Percentiles rank a stretch among this genome's conserved stretches.
phyloP scores from a whole-genome alignment of 1,140 invertebrate genomes.

The Cylas formicarius region DNA sequence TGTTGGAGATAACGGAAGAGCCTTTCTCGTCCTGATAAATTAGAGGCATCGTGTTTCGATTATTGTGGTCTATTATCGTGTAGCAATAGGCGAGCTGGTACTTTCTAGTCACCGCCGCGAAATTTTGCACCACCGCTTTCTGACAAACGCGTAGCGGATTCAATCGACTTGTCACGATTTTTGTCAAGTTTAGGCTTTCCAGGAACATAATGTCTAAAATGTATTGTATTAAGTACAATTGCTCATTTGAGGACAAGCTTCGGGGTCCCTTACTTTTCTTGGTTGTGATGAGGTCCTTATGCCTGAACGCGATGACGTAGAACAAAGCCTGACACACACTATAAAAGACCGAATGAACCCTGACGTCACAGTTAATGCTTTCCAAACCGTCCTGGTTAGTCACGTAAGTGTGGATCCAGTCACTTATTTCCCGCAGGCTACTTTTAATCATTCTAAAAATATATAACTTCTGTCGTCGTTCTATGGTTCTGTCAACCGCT shows the following conservation, averaged over 20 bases:
- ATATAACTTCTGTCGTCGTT: neutral
- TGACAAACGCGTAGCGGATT: constrained; percentile 81
- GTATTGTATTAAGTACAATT: constrained; percentile 25
- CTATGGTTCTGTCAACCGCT: too few species aligned
- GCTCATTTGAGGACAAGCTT: neutral
- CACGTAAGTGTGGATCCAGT: constrained; percentile 73
- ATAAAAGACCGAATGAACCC: constrained; percentile 80
- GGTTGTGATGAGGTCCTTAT: constrained; percentile 69
- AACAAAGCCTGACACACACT: constrained; percentile 84
- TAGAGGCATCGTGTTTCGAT: constrained; percentile 55
- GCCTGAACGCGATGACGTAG: constrained; percentile 81
- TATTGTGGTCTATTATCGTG: constrained; percentile 80
- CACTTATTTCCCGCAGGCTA: constrained; percentile 55
- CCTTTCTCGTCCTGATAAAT: constrained; percentile 46
- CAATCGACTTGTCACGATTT: constrained; percentile 72
- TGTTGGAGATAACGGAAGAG: constrained; percentile 36
- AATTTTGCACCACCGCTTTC: constrained; percentile 68
- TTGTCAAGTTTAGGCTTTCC: constrained; percentile 71
- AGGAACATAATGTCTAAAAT: constrained; percentile 69
- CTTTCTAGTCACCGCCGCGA: constrained; percentile 74
- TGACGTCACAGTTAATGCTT: constrained; percentile 46
- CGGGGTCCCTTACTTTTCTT: constrained; percentile 59
- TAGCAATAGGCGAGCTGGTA: constrained; percentile 91
- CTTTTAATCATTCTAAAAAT: constrained; percentile 54
- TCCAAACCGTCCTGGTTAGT: constrained; percentile 49